Evolutionary conservation across 2,113 vertebrate species (phyloP).

Genomic region (Cheilinus undulatus): DNA sequence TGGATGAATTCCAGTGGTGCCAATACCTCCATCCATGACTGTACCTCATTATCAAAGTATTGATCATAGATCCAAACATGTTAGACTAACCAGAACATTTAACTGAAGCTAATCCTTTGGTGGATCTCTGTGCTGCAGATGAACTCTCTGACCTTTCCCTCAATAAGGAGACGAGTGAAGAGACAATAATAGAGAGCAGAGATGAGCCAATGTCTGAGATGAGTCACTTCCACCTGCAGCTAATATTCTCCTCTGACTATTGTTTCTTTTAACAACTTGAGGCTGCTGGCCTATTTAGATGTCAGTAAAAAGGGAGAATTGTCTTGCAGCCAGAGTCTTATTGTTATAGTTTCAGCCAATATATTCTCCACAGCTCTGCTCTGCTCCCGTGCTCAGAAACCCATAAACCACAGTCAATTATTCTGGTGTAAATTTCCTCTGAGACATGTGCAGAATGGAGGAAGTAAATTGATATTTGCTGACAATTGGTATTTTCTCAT

Average conservation of each 20-base stretch:
- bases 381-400: constrained; percentile 43
- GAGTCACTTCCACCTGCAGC: constrained; percentile 31
- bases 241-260: constrained; percentile 4
- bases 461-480: constrained; percentile 65
- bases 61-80: no score
- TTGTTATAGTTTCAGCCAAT: constrained; percentile 36
- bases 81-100: no score
- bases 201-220: constrained; percentile 11
- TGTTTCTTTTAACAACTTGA: constrained; percentile 23
- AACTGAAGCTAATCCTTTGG: no score
- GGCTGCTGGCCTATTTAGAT: constrained; percentile 12
- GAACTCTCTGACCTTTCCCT: constrained; percentile 1
- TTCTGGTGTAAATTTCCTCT: constrained; percentile 61
- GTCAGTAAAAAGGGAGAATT: neutral
- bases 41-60: no score
- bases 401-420: constrained; percentile 62
- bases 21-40: no score
- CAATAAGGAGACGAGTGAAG: constrained; percentile 3
- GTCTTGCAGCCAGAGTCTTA: constrained; percentile 18
- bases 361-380: constrained; percentile 29
- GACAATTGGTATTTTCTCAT: constrained; percentile 64
- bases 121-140: neutral
- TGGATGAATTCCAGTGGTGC: no score
- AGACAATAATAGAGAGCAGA: constrained; percentile 5
- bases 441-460: constrained; percentile 51